phyloP scores from a whole-genome alignment of 2,797 vertebrate genomes.

The Pelochelys cantorii region DNA sequence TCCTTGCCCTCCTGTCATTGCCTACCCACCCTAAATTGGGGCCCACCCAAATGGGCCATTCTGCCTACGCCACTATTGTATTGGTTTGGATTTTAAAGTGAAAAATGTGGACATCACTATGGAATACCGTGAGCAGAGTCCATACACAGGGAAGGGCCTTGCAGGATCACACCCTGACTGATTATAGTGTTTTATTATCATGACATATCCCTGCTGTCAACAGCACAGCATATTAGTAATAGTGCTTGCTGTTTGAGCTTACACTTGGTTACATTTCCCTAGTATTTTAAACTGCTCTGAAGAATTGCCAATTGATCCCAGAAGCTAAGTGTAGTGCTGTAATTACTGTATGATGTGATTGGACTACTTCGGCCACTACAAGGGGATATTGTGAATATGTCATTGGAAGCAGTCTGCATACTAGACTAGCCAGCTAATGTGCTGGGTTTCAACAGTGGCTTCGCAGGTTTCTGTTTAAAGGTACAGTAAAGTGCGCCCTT shows the following conservation, averaged over 20 bases:
- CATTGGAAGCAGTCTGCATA: background rate
- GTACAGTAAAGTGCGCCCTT: accelerated
- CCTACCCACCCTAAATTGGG: no score
- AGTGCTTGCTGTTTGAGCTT: background rate
- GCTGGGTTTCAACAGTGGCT: background rate
- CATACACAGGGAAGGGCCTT: background rate
- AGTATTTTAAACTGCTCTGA: constrained; percentile 11
- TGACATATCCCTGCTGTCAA: background rate
- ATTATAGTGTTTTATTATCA: background rate
- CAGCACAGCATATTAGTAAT: background rate
- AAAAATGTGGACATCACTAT: background rate
- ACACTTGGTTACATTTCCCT: background rate
- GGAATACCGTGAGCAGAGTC: background rate
- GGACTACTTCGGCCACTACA: background rate
- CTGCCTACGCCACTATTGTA: background rate
- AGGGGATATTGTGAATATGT: background rate
- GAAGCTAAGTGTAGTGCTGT: constrained; percentile 18
- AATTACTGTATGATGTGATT: background rate
- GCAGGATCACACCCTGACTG: background rate
- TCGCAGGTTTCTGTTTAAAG: background rate
- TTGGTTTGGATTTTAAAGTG: background rate
- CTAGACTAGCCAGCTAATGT: accelerated
- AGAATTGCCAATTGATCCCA: background rate
- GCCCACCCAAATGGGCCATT: no score
- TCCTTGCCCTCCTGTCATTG: no score